Conservation (phyloP, 2,888 invertebrate species). For the Lasioglossum vierecki region DNA sequence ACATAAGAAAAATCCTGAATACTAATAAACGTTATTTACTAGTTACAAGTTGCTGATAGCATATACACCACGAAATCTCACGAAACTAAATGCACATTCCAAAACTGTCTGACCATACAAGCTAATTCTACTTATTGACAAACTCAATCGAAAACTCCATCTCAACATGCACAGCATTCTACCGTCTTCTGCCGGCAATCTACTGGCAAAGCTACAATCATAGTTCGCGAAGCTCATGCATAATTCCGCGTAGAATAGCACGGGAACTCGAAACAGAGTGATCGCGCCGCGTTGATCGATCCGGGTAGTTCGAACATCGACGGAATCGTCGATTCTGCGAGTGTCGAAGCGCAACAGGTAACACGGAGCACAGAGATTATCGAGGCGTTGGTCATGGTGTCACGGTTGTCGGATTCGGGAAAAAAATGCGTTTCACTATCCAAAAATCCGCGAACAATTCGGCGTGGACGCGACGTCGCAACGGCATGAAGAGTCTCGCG, state of each 20-base stretch:
- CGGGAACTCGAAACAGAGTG: neutral
- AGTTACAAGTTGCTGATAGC: neutral
- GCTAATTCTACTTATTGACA: neutral
- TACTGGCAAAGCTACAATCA: neutral
- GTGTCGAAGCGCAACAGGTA: constrained; percentile 46
- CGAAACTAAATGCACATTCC: neutral
- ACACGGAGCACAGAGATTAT: neutral
- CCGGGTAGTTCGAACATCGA: neutral
- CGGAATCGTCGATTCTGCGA: neutral
- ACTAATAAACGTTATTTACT: neutral
- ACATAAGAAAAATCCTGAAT: neutral
- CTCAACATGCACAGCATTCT: neutral
- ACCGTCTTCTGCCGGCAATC: neutral
- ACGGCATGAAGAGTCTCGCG: neutral
- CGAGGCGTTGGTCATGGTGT: neutral
- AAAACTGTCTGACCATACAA: neutral
- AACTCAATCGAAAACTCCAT: neutral
- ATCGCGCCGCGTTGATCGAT: neutral
- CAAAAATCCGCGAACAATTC: constrained; percentile 19
- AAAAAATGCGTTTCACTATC: neutral
- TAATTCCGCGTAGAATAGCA: neutral
- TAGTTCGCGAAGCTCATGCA: neutral
- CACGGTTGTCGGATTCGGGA: constrained; percentile 27
- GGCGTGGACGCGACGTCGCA: neutral
- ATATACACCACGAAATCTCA: neutral